A percentile compares a stretch with the other conserved stretches of the same genome.
Conservation (phyloP, 2,888 invertebrate genomes). For the Lysandra coridon region DNA sequence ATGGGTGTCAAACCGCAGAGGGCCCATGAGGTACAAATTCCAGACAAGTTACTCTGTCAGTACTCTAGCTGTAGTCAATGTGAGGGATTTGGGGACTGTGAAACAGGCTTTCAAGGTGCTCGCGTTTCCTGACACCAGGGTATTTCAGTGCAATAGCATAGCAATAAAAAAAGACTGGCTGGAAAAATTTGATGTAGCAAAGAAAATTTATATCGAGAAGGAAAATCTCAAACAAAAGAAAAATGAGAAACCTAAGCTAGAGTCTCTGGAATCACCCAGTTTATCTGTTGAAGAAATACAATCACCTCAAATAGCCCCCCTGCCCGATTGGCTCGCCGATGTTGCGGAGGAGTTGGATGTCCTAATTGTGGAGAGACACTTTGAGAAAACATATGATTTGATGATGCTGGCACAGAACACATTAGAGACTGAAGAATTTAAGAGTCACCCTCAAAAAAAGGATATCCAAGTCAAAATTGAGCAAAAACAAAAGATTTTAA, state of each 20-base stretch:
- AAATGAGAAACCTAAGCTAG: constrained; percentile 68
- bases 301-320: constrained; percentile 62
- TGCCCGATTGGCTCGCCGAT: constrained; percentile 94
- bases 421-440: constrained; percentile 65
- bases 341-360: constrained; percentile 97
- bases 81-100: constrained; percentile 92
- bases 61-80: constrained; percentile 96
- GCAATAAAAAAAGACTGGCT: constrained; percentile 94
- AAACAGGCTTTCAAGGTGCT: constrained; percentile 96
- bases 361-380: constrained; percentile 96
- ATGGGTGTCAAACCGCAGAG: constrained; percentile 86
- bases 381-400: constrained; percentile 93
- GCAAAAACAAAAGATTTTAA: constrained; percentile 86
- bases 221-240: constrained; percentile 82
- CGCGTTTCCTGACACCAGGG: constrained; percentile 95
- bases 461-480: constrained; percentile 82
- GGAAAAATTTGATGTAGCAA: constrained; percentile 94
- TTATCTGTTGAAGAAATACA: constrained; percentile 70
- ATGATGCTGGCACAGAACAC: constrained; percentile 81
- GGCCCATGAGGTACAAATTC: constrained; percentile 90
- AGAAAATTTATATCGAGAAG: constrained; percentile 86
- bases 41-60: constrained; percentile 92
- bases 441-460: constrained; percentile 62
- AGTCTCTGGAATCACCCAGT: constrained; percentile 71
- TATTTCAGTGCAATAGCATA: constrained; percentile 93